Conservation (phyloP, 64 coral and sea anemone genomes). For the Trachythela sp. region DNA sequence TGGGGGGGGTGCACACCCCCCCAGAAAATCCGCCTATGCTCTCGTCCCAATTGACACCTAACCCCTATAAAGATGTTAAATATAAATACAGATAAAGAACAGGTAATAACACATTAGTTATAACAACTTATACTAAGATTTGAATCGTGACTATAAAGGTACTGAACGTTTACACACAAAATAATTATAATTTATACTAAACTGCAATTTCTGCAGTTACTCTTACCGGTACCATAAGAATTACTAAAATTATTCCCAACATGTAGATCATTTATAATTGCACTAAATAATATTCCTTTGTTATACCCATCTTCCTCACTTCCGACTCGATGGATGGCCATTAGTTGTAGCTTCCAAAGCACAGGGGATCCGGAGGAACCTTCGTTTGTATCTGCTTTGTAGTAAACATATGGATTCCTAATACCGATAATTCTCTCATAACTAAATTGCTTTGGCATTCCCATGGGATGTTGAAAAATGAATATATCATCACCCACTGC, state of each 20-base stretch:
- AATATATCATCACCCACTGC: neutral
- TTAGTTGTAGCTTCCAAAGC: neutral
- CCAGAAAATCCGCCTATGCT: too few relatives aligned
- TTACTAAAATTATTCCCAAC: neutral
- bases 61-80: too few relatives aligned
- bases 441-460: neutral
- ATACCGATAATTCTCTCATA: neutral
- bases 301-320: neutral
- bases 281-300: conserved; percentile 10
- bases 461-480: conserved; percentile 4
- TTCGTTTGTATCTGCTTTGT: neutral
- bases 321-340: neutral
- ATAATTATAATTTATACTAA: too few relatives aligned
- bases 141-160: too few relatives aligned
- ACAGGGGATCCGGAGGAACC: neutral
- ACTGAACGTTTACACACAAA: too few relatives aligned
- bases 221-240: neutral
- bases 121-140: too few relatives aligned
- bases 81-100: too few relatives aligned
- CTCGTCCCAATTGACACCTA: too few relatives aligned
- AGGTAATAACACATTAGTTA: too few relatives aligned
- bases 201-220: too few relatives aligned
- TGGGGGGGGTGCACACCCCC: too few relatives aligned
- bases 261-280: neutral
- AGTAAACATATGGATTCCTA: neutral